Conservation (phyloP, 2,888 invertebrate species). For the Acanthococcus lagerstroemiae region DNA sequence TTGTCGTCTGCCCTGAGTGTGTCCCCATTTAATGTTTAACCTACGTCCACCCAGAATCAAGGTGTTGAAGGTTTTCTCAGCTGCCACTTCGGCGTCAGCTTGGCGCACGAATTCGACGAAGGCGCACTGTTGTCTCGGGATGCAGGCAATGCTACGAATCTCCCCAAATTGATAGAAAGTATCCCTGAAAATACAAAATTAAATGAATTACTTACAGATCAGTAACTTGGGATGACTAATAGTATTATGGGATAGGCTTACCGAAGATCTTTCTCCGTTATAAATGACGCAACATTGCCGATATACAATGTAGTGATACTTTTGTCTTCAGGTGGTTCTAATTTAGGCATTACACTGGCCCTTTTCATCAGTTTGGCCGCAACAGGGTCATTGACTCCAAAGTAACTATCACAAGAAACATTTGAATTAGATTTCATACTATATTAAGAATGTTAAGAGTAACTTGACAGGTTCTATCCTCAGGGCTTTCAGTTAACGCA, state of each 20-base stretch:
- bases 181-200: conserved; percentile 63
- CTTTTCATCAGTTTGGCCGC: conserved; percentile 85
- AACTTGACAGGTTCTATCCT: too few species aligned
- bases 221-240: too few species aligned
- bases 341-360: conserved; percentile 84
- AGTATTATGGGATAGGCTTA: conserved; percentile 37
- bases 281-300: conserved; percentile 83
- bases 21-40: conserved; percentile 97
- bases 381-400: conserved; percentile 91
- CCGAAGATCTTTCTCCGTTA: conserved; percentile 78
- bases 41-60: conserved; percentile 72
- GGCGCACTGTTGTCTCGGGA: conserved; percentile 88
- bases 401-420: conserved; percentile 51
- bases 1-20: conserved; percentile 55
- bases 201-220: not conserved
- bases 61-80: conserved; percentile 92
- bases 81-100: conserved; percentile 82
- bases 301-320: conserved; percentile 94
- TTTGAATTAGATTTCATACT: too few species aligned
- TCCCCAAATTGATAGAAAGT: conserved; percentile 99
- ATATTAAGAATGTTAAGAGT: too few species aligned
- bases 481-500: too few species aligned
- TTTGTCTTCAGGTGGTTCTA: conserved; percentile 91
- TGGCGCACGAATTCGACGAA: conserved; percentile 93
- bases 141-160: conserved; percentile 84